phyloP scores from a whole-genome alignment of 2,888 invertebrate genomes.

The Cybosia mesomella region DNA sequence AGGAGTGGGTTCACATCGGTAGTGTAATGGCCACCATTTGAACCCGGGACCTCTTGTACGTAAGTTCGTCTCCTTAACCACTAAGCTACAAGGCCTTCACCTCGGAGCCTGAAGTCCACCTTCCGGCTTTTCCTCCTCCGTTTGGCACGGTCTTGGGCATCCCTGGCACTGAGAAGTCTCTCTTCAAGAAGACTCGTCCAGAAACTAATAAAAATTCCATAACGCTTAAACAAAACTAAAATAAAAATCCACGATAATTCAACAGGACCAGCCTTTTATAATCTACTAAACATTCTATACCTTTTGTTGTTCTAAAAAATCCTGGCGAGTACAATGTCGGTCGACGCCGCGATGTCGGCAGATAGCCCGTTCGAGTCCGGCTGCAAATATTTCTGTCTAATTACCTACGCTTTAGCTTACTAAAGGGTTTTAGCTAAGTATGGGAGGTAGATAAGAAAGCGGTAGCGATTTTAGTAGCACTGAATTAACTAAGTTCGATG shows the following conservation, averaged over 20 bases:
- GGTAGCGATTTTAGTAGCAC: conserved; percentile 42
- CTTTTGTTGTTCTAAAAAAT: conserved; percentile 54
- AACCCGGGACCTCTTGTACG: too few species aligned
- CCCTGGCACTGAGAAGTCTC: too few species aligned
- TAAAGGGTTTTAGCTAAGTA: conserved; percentile 47
- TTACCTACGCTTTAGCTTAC: conserved; percentile 66
- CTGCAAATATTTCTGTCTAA: conserved; percentile 74
- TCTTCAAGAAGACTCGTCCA: too few species aligned
- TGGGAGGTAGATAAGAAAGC: conserved; percentile 53
- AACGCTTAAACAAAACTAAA: conserved; percentile 14
- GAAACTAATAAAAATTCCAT: not conserved
- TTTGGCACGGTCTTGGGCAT: too few species aligned
- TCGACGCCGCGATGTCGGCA: conserved; percentile 74
- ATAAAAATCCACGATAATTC: conserved; percentile 30
- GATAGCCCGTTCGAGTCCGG: conserved; percentile 71
- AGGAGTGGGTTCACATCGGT: too few species aligned
- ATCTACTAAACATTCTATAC: conserved; percentile 49
- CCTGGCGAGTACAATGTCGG: conserved; percentile 61
- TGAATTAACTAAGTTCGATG: conserved; percentile 32
- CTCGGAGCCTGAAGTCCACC: too few species aligned
- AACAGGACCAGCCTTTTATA: conserved; percentile 43
- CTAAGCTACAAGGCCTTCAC: too few species aligned
- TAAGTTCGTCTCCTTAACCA: too few species aligned
- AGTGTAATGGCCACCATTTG: too few species aligned
- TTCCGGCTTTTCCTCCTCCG: too few species aligned